Evolutionary conservation across 2,888 invertebrate species (phyloP).

Genomic region (Mylabris sibirica): DNA sequence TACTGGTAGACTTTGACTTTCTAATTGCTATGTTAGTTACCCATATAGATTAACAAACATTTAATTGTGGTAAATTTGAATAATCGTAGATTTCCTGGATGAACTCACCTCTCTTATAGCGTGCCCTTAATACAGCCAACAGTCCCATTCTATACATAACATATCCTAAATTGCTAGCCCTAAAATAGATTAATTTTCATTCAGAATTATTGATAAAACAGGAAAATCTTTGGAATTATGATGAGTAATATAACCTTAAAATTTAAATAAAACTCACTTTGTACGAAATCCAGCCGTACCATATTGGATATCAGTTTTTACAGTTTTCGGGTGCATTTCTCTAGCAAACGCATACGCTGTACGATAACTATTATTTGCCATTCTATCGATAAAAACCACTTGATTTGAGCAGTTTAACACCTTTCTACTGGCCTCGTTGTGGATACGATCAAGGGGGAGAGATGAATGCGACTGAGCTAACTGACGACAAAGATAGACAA

Average conservation of each 20-base stretch:
- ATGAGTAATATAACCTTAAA: constrained; percentile 40
- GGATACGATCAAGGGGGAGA: constrained; percentile 24
- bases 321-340: constrained; percentile 78
- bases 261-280: constrained; percentile 67
- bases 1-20: neutral
- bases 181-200: constrained; percentile 60
- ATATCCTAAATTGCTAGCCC: constrained; percentile 85
- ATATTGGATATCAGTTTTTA: constrained; percentile 75
- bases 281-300: constrained; percentile 88
- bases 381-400: constrained; percentile 37
- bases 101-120: constrained; percentile 75
- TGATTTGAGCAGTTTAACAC: constrained; percentile 23
- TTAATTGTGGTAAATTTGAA: neutral
- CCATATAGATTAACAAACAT: neutral
- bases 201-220: constrained; percentile 6
- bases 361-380: constrained; percentile 59
- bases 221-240: constrained; percentile 23
- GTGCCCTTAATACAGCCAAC: constrained; percentile 87
- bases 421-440: constrained; percentile 10
- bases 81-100: neutral
- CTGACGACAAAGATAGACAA: neutral
- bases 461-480: neutral
- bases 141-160: constrained; percentile 95
- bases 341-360: constrained; percentile 80
- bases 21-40: neutral